Percentiles rank a stretch among this genome's conserved stretches.
phyloP scores from a whole-genome alignment of 2,888 invertebrate species.

The Campaea margaritaria region DNA sequence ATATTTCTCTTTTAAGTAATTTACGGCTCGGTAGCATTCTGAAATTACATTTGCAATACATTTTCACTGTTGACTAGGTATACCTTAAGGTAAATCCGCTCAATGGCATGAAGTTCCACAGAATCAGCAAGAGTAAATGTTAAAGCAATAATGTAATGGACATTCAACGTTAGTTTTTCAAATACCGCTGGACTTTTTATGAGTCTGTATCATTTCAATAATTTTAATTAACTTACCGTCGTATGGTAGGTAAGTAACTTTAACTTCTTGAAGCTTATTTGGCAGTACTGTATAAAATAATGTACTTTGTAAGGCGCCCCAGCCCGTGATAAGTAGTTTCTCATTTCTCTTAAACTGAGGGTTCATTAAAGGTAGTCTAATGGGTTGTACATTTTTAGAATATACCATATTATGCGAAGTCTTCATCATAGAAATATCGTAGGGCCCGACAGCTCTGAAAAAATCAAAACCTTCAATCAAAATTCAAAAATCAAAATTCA shows the following conservation, averaged over 20 bases:
- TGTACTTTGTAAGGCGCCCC: constrained; percentile 78
- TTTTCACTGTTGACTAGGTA: too few species aligned
- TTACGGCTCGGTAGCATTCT: constrained; percentile 75
- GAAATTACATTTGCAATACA: constrained; percentile 32
- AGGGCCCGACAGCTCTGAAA: constrained; percentile 73
- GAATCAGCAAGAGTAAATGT: too few species aligned
- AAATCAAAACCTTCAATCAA: neutral
- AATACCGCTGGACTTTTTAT: too few species aligned
- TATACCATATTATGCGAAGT: constrained; percentile 57
- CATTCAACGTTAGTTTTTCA: too few species aligned
- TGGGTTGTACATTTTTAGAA: constrained; percentile 53
- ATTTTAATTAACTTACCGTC: constrained; percentile 57
- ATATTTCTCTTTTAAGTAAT: constrained; percentile 58
- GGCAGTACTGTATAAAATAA: constrained; percentile 70
- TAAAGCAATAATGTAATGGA: too few species aligned
- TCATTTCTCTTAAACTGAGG: constrained; percentile 37
- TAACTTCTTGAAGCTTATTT: constrained; percentile 73
- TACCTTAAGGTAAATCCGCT: too few species aligned
- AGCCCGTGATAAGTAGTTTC: constrained; percentile 73
- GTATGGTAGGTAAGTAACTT: constrained; percentile 68
- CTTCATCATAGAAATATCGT: constrained; percentile 84
- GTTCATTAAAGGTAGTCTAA: constrained; percentile 50
- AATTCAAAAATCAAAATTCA: too few species aligned
- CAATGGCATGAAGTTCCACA: too few species aligned
- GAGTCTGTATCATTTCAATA: too few species aligned